Evolutionary conservation across 2,113 vertebrate species (phyloP), one percentile per base, ranked within the genome.

Genomic region (Synodontis membranacea): DNA sequence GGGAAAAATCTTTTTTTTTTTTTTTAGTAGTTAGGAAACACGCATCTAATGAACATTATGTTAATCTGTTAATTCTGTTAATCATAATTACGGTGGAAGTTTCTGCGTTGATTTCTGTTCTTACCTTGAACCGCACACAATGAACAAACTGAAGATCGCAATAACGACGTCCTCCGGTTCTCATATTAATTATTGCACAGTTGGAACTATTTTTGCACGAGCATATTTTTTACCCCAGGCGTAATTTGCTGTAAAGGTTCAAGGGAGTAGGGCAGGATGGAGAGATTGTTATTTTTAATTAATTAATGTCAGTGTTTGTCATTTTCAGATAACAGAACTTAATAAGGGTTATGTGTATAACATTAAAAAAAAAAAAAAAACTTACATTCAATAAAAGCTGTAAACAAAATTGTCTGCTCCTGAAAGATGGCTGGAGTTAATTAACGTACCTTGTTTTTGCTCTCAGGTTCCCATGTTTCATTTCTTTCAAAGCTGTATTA

Each of bases 251-350:
- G 87, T 81, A 83, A 86, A 91, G 86, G 85, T 76, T 81, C 37
- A 84, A 83, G 78, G 72, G 25, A 70, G 28, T n/a, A 85, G 74
- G 81, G 87, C 86, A 72, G 88, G 91, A 92, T 93, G 74, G 92
- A 93, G 91, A 86, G 86, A 84, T 86, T 86, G 72, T 58, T 88
- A 83, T 83, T 90, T 66, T 91, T 89, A 88, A 91, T 89, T 83
- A 72, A 44, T 85, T 50, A 86, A 90, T 86, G 90, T 86, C 90
- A 91, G 89, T 93, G 87, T 91, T 91, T 91, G 91, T 86, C 89
- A 84, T 92, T 93, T 92, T 91, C 90, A 93, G 92, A 93, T 94
- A 94, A 93, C 86, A 62, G 84, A 37, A 48, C 92, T 87, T 88
- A 92, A 92, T 93, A 92, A 92, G 88, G 86, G 86, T 81, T 93